A percentile compares a stretch with the other conserved stretches of the same genome.
These are phyloP conservation scores for Stomatorhinus ivindoensis DNA, from an alignment of 2,113 vertebrate species.

Conservation along the genomic window DNA sequence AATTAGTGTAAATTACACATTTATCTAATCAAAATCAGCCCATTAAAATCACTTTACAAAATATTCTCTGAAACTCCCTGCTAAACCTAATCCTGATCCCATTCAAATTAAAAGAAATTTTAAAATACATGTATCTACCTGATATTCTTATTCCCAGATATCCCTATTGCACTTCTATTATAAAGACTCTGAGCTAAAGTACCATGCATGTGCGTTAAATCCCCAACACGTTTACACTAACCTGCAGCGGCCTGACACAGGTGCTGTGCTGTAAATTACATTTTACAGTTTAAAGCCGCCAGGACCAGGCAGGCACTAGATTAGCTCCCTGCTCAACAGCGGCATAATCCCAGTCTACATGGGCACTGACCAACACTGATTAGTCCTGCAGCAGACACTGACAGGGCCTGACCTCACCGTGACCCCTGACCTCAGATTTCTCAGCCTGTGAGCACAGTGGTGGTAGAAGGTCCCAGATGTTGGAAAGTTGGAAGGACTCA, in stretches of 20 bases:
- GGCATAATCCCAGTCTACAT: background rate
- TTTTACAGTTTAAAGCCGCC: background rate
- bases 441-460: background rate
- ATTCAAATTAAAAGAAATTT: background rate
- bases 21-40: background rate
- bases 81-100: background rate
- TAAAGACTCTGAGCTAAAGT: background rate
- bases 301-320: background rate
- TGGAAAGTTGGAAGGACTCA: background rate
- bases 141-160: background rate
- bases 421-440: constrained; percentile 14
- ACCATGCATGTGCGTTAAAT: background rate
- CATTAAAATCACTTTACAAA: background rate
- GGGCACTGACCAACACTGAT: background rate
- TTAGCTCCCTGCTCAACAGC: background rate
- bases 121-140: background rate
- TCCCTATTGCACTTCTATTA: background rate
- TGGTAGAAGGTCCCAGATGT: constrained; percentile 1
- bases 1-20: background rate
- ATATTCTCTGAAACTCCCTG: background rate
- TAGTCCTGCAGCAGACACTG: background rate
- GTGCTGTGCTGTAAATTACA: background rate
- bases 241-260: background rate
- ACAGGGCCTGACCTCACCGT: background rate
- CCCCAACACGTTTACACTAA: background rate